phyloP scores from a whole-genome alignment of 2,113 vertebrate species.

The Sigmodon hispidus region DNA sequence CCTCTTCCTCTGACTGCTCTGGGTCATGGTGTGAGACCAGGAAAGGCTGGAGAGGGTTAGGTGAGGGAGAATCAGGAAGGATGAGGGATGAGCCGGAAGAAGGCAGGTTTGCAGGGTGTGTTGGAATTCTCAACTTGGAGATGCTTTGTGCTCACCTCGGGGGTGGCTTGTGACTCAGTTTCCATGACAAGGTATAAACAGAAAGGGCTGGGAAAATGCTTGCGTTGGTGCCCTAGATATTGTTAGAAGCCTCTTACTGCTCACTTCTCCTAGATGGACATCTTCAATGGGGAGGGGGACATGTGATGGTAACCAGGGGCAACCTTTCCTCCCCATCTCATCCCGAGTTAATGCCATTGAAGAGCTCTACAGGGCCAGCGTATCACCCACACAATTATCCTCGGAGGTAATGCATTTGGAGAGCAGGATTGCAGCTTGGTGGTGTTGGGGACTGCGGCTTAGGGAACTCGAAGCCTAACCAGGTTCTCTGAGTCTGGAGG shows the following conservation, averaged over 20 bases:
- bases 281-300: background rate
- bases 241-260: background rate
- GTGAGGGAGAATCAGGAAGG: background rate
- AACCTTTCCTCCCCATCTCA: slow-evolving; percentile 55
- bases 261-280: slow-evolving; percentile 17
- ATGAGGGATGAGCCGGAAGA: accelerated
- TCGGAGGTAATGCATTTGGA: slow-evolving; percentile 76
- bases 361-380: slow-evolving; percentile 72
- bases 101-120: background rate
- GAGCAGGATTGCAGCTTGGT: background rate
- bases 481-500: background rate
- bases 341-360: slow-evolving; percentile 66
- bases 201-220: background rate
- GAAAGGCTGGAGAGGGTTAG: background rate
- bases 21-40: background rate
- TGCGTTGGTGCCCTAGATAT: background rate
- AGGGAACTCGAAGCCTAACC: background rate
- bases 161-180: slow-evolving; percentile 12
- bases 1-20: background rate
- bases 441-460: background rate
- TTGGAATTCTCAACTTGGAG: background rate
- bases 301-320: slow-evolving; percentile 73
- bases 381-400: slow-evolving; percentile 74
- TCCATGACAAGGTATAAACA: background rate
- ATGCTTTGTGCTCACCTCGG: background rate